These are phyloP conservation scores for Apodemia mormo DNA, from an alignment of 2,888 invertebrate genomes.

Conservation along the genomic window DNA sequence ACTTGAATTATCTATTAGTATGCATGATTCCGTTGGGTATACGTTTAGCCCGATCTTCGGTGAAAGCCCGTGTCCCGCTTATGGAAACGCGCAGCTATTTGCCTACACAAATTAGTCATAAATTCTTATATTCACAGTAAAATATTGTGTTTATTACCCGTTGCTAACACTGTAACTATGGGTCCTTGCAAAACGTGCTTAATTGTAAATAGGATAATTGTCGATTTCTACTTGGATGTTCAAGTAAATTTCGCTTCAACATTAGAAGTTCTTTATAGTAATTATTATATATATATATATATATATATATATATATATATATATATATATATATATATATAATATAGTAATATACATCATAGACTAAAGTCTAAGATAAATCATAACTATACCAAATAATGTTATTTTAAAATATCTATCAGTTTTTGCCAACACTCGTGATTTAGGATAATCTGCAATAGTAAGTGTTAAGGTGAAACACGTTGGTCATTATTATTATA, in stretches of 20 bases:
- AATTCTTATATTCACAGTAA: slow-evolving; percentile 61
- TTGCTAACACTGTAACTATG: slow-evolving; percentile 50
- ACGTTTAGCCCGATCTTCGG: slow-evolving; percentile 57
- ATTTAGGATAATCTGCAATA: no score
- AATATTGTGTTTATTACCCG: slow-evolving; percentile 55
- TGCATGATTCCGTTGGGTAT: slow-evolving; percentile 66
- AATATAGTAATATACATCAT: no score
- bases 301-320: no score
- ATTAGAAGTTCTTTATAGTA: background rate
- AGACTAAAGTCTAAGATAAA: no score
- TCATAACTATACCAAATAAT: no score
- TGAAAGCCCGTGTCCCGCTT: slow-evolving; percentile 71
- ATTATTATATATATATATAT: background rate
- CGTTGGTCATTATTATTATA: no score
- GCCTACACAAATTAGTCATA: slow-evolving; percentile 61
- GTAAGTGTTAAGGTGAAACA: no score
- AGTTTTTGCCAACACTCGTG: no score
- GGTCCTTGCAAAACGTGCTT: slow-evolving; percentile 52
- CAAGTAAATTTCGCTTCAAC: slow-evolving; percentile 28
- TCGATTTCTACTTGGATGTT: slow-evolving; percentile 40
- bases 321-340: no score
- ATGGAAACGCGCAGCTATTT: slow-evolving; percentile 56
- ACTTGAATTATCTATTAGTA: slow-evolving; percentile 69
- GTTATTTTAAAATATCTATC: no score
- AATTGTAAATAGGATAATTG: slow-evolving; percentile 55